A percentile compares a stretch with the other conserved stretches of the same genome.
phyloP scores from a whole-genome alignment of 2,113 vertebrate genomes.

The Heloderma charlesbogerti region DNA sequence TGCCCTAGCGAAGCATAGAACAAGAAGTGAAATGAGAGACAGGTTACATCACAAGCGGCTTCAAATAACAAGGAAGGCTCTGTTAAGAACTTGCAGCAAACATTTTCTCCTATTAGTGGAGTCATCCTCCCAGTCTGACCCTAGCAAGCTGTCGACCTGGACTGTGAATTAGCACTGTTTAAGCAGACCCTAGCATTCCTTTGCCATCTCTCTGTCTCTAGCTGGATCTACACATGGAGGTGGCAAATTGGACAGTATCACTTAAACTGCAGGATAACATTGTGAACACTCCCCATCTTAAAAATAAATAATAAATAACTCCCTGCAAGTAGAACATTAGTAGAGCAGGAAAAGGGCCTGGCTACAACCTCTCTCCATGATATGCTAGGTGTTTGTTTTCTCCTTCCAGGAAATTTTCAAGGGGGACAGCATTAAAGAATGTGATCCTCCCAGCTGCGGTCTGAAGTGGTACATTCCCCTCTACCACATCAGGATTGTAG shows the following conservation, averaged over 20 bases:
- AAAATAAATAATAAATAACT: background rate
- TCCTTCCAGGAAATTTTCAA: background rate
- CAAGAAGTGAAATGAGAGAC: slow-evolving; percentile 4
- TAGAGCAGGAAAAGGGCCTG: background rate
- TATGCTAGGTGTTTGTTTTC: background rate
- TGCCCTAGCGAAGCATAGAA: background rate
- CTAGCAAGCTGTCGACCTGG: background rate
- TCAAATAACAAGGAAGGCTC: background rate
- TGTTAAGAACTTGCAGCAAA: slow-evolving; percentile 3
- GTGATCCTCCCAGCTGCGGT: background rate
- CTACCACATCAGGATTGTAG: background rate
- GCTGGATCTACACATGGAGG: background rate
- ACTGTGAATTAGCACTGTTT: background rate
- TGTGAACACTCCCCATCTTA: background rate
- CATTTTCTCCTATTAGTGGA: background rate
- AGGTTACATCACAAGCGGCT: background rate
- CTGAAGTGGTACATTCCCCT: background rate
- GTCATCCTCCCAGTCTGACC: background rate
- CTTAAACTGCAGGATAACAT: background rate
- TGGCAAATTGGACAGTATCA: background rate
- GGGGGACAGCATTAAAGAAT: background rate
- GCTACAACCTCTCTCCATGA: background rate
- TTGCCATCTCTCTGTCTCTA: background rate
- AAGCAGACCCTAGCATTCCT: too few species aligned
- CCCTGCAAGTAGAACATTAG: background rate